phyloP scores from a whole-genome alignment of 2,888 invertebrate genomes.

The Acanthacorydalis orientalis region DNA sequence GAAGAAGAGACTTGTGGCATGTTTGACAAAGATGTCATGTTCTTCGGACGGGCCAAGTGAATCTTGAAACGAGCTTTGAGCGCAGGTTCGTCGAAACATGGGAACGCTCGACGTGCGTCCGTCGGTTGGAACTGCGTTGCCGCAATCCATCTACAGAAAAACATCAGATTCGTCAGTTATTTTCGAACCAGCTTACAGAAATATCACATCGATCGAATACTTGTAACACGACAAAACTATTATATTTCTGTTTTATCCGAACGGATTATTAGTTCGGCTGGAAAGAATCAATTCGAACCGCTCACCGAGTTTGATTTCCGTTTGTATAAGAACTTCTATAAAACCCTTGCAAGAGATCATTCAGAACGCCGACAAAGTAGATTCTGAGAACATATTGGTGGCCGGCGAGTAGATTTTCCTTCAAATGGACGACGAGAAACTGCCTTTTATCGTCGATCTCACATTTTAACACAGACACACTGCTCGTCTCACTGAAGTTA shows the following conservation, averaged over 20 bases:
- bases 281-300: no score
- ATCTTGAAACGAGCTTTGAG: constrained; percentile 66
- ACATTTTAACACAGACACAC: background rate
- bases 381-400: constrained; percentile 49
- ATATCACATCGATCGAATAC: no score
- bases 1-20: constrained; percentile 41
- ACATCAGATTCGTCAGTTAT: no score
- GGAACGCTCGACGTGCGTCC: constrained; percentile 66
- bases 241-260: no score
- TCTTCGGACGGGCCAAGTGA: constrained; percentile 50
- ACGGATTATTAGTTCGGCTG: no score
- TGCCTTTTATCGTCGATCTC: constrained; percentile 37
- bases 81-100: constrained; percentile 77
- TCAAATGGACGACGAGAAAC: constrained; percentile 49
- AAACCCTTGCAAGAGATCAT: constrained; percentile 63
- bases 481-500: background rate
- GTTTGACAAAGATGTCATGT: constrained; percentile 63
- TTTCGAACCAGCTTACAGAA: no score
- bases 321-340: constrained; percentile 65
- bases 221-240: no score
- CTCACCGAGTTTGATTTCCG: constrained; percentile 50
- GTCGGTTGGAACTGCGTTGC: constrained; percentile 72
- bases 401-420: constrained; percentile 36
- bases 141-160: constrained; percentile 51
- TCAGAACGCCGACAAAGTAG: constrained; percentile 52